Conservation (phyloP, 2,888 invertebrate species). For the Urechis unicinctus region DNA sequence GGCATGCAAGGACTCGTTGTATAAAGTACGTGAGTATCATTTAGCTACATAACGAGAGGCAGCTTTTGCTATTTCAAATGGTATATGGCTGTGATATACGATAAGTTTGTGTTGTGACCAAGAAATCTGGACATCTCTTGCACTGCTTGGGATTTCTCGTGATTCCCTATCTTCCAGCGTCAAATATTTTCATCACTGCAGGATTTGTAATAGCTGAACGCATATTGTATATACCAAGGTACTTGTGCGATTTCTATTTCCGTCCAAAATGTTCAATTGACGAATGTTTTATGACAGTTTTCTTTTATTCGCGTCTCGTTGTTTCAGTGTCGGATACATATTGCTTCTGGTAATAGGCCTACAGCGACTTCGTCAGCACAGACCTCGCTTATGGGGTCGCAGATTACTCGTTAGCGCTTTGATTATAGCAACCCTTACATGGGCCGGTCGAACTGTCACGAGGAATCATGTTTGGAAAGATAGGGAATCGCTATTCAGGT, state of each 20-base stretch:
- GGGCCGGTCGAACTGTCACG: slow-evolving; percentile 58
- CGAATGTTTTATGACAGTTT: background rate
- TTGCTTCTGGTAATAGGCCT: background rate
- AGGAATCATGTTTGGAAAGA: slow-evolving; percentile 74
- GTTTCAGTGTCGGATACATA: background rate
- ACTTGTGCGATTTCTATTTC: slow-evolving; percentile 1
- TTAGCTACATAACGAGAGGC: no score
- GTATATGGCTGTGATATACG: no score
- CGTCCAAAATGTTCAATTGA: background rate
- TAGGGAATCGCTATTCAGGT: slow-evolving; percentile 71
- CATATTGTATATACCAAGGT: slow-evolving; percentile 45
- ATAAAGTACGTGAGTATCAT: no score
- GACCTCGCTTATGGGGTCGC: no score
- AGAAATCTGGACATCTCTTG: no score
- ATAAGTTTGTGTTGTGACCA: no score
- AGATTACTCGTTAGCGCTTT: background rate
- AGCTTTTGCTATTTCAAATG: no score
- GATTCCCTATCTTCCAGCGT: slow-evolving; percentile 37
- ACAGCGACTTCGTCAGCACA: background rate
- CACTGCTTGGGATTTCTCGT: slow-evolving; percentile 22
- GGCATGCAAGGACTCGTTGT: no score
- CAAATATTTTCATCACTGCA: slow-evolving; percentile 54
- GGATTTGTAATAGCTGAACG: slow-evolving; percentile 46
- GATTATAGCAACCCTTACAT: background rate
- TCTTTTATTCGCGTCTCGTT: background rate